Evolutionary conservation across 30 jellyfish, hydroid and myxozoan genomes (phyloP).

Genomic region (Aurelia aurita): DNA sequence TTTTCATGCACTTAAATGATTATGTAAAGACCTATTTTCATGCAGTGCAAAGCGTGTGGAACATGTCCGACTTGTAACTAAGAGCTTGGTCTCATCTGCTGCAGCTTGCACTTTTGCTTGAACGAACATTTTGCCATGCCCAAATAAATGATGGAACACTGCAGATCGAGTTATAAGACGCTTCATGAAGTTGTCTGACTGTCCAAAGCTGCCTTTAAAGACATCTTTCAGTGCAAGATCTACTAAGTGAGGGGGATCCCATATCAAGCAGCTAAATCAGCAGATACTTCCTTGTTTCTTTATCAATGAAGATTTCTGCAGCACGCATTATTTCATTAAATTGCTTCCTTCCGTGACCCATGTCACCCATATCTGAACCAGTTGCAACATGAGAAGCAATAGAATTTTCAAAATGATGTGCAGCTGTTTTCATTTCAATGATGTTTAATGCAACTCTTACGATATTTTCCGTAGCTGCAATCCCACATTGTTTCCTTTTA

Average conservation of each 20-base stretch:
- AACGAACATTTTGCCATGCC: slow-evolving; percentile 19
- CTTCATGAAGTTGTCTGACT: background rate
- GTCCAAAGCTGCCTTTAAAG: background rate
- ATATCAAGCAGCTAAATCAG: too few species aligned
- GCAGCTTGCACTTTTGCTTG: slow-evolving; percentile 26
- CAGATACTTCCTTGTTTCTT: background rate
- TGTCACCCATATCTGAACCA: slow-evolving; percentile 48
- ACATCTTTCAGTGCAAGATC: slow-evolving; percentile 24
- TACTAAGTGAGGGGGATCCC: slow-evolving; percentile 46
- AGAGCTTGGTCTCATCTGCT: slow-evolving; percentile 4
- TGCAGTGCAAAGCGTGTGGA: slow-evolving; percentile 11
- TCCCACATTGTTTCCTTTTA: slow-evolving; percentile 12
- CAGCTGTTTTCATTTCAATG: slow-evolving; percentile 25
- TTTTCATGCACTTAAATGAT: too few species aligned
- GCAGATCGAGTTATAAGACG: background rate
- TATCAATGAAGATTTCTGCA: slow-evolving; percentile 17
- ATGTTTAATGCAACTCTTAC: slow-evolving; percentile 22
- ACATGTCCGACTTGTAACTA: slow-evolving; percentile 34
- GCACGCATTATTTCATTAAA: too few species aligned
- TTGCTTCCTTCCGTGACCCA: slow-evolving; percentile 36
- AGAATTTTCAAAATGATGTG: slow-evolving; percentile 20
- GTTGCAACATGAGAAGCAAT: slow-evolving; percentile 43
- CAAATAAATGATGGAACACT: slow-evolving; percentile 8
- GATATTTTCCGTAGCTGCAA: slow-evolving; percentile 14
- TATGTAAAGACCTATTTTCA: too few species aligned